Percentiles rank a stretch among this genome's conserved stretches.
Conservation (phyloP, 2,888 invertebrate genomes). For the Aleiodes leptofemur region DNA sequence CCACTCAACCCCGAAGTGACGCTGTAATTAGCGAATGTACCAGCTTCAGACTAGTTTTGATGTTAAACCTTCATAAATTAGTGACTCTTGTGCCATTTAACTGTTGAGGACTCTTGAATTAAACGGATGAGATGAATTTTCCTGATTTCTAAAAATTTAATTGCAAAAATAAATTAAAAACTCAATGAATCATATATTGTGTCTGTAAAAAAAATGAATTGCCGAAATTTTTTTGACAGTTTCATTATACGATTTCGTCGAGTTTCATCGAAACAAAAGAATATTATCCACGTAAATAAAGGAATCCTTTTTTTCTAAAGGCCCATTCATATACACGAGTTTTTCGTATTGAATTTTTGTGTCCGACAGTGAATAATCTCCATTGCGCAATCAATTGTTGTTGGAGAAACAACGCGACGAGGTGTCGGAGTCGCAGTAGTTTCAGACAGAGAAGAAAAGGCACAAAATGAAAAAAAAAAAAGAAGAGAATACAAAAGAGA, state of each 20-base stretch:
- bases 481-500: not conserved
- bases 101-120: not conserved
- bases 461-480: not conserved
- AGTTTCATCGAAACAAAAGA: slow-evolving; percentile 11
- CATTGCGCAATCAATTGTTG: slow-evolving; percentile 16
- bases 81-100: slow-evolving; percentile 3
- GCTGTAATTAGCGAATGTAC: slow-evolving; percentile 19
- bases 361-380: slow-evolving; percentile 21
- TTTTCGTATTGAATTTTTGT: slow-evolving; percentile 16
- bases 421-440: slow-evolving; percentile 20
- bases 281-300: slow-evolving; percentile 5
- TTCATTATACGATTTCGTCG: not conserved
- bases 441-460: not conserved
- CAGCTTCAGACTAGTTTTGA: slow-evolving; percentile 6
- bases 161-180: not conserved
- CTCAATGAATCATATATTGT: not conserved
- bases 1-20: slow-evolving; percentile 19
- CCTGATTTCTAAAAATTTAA: not conserved
- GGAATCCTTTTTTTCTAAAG: not conserved
- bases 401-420: slow-evolving; percentile 2
- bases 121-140: not conserved
- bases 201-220: not conserved
- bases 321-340: not conserved
- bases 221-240: not conserved
- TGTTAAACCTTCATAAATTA: slow-evolving; percentile 3